phyloP scores from a whole-genome alignment of 2,797 vertebrate genomes.

The Eulemur albifrons region DNA sequence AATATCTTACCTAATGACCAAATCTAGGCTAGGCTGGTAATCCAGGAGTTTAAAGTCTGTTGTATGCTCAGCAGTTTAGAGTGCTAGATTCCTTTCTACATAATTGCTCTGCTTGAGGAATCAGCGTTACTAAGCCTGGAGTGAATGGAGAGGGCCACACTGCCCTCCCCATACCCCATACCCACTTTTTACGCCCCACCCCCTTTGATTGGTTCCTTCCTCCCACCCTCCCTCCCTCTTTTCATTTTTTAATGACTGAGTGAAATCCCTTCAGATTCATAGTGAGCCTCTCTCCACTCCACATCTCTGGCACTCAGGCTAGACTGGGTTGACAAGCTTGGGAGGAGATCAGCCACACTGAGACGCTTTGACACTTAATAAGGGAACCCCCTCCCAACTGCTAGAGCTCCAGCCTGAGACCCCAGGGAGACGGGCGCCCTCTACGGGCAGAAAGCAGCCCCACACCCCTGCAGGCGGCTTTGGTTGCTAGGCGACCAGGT shows the following conservation, averaged over 20 bases:
- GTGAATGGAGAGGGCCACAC: background rate
- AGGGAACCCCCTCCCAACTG: background rate
- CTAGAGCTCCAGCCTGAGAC: background rate
- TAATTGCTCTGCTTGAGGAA: background rate
- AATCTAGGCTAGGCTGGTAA: constrained; percentile 2
- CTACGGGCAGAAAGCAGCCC: constrained; percentile 42
- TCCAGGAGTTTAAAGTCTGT: background rate
- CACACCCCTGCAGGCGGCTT: background rate
- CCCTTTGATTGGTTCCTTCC: background rate
- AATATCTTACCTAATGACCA: constrained; percentile 9
- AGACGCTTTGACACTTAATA: constrained; percentile 12
- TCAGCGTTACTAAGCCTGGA: background rate
- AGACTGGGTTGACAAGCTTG: background rate
- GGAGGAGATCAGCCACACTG: background rate
- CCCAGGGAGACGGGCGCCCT: constrained; percentile 37
- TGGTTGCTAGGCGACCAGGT: constrained; percentile 53
- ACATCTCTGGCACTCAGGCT: background rate
- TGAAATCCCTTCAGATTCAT: constrained; percentile 34
- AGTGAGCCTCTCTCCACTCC: constrained; percentile 26
- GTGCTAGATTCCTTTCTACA: background rate
- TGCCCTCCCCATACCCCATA: background rate
- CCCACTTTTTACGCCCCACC: background rate
- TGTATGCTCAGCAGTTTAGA: background rate
- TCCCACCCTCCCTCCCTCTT: background rate
- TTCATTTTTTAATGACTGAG: constrained; percentile 47